These are phyloP conservation scores for Australoheros facetus DNA, from an alignment of 2,797 vertebrate species.

Conservation along the genomic window DNA sequence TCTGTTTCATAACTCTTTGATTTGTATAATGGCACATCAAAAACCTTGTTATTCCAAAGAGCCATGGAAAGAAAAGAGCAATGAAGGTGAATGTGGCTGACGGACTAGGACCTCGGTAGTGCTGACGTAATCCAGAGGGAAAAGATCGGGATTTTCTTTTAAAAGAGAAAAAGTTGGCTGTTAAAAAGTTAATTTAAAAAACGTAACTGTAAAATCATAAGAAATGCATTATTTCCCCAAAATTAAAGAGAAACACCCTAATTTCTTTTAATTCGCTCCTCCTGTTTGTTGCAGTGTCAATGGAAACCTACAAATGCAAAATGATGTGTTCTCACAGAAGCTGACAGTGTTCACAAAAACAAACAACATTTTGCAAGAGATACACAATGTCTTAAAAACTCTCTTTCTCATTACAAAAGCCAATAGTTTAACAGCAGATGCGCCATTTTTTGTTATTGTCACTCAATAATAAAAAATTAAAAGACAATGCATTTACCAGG, in stretches of 20 bases:
- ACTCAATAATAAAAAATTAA: conserved; percentile 9
- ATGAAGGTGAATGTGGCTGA: neutral
- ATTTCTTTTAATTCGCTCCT: conserved; percentile 6
- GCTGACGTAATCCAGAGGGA: neutral
- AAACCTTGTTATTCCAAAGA: conserved; percentile 23
- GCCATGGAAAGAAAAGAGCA: conserved; percentile 14
- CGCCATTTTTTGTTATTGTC: conserved; percentile 2
- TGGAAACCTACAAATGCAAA: conserved; percentile 17
- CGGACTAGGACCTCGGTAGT: neutral
- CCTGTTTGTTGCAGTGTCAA: conserved; percentile 13
- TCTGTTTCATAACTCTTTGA: conserved; percentile 54
- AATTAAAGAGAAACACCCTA: conserved; percentile 18
- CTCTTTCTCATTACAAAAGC: conserved; percentile 18
- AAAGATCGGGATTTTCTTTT: neutral
- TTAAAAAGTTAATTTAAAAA: neutral
- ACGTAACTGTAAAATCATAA: conserved; percentile 1
- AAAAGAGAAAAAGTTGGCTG: neutral
- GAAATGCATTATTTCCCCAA: neutral
- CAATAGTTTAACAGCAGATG: neutral
- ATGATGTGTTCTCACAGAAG: neutral
- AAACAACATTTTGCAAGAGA: conserved; percentile 6
- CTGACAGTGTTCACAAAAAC: neutral
- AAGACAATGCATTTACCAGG: neutral
- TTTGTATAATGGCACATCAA: conserved; percentile 43
- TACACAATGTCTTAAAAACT: neutral